Evolutionary conservation across 2,113 vertebrate species (phyloP).

Genomic region (Apistogramma diplotaenia): DNA sequence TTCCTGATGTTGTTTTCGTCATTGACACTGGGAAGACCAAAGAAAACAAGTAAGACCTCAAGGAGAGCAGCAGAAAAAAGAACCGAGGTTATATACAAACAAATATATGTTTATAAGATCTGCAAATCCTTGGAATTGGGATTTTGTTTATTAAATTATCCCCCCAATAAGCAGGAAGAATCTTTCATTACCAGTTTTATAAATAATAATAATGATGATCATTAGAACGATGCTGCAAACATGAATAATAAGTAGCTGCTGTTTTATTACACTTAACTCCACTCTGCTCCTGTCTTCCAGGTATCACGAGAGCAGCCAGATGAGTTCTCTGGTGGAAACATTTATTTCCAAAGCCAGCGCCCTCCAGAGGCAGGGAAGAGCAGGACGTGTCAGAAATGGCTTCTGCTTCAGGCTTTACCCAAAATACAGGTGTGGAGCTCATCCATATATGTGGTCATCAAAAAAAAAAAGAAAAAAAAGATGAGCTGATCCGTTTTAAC

Average conservation of each 20-base stretch:
- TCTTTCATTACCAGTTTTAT: too few species aligned
- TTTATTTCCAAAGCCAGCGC: slow-evolving; percentile 98
- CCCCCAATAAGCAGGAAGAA: neutral
- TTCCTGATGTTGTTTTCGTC: slow-evolving; percentile 97
- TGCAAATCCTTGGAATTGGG: neutral
- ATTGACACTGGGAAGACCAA: slow-evolving; percentile 95
- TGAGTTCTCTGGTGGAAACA: slow-evolving; percentile 96
- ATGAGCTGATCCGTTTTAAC: neutral
- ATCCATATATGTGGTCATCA: neutral
- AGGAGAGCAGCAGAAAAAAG: neutral
- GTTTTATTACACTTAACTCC: neutral
- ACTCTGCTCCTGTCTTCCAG: slow-evolving; percentile 57
- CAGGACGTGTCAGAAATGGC: slow-evolving; percentile 88
- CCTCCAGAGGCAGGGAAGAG: slow-evolving; percentile 94
- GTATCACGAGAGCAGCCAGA: slow-evolving; percentile 97
- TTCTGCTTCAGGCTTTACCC: slow-evolving; percentile 97
- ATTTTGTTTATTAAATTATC: too few species aligned
- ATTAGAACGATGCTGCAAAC: neutral
- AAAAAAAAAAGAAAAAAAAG: too few species aligned
- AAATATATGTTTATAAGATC: neutral
- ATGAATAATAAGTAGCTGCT: neutral
- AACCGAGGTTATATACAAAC: neutral
- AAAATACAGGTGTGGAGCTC: slow-evolving; percentile 61
- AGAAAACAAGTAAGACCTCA: slow-evolving; percentile 88
- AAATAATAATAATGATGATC: too few species aligned